Evolutionary conservation across 2,797 vertebrate genomes (phyloP), one percentile per base, ranked within the genome.

Genomic region (Lithobates pipiens): DNA sequence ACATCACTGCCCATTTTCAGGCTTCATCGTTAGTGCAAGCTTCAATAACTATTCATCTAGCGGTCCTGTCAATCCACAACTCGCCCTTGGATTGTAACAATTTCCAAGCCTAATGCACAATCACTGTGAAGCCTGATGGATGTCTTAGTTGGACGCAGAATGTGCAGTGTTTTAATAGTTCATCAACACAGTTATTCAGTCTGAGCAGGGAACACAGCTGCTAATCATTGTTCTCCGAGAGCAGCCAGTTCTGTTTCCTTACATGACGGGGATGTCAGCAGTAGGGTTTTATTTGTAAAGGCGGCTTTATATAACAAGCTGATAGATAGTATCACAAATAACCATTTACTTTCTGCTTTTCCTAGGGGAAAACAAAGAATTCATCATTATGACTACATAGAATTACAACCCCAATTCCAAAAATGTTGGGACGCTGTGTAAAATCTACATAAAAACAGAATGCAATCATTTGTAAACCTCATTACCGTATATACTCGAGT

Each of bases 191-290:
- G 71, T 21, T 86, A 86, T 84, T 75, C 42, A 80, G 84, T 87
- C 83, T 89, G 84, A 86, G 63, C 87, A 61, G 87, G 11, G 50
- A 54, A 18, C 89, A 83, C 88, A 90, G 86, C 86, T 90, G 84
- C 89, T 83, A 73, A 68, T 76, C 63, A 73, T 68, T 84, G 65
- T 21, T 76, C 74, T n/a, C 85, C 63, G 32, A 81, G 0, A 50
- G 90, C 83, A 39, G 67, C 68, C 84, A 61, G 70, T 85, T 74
- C 25, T 6, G 23, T 73, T 50, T 88, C 25, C 83, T 81, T 86
- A 71, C 81, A 76, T 77, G 86, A 39, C n/a, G 82, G 85, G 39
- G 79, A 71, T 88, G 83, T 80, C 73, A 87, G 89, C 88, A 90
- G 88, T 70, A 74, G 27, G 81, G 73, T 86, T n/a, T 8, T 4